phyloP scores from a whole-genome alignment of 2,888 invertebrate species.

The Elaeidobius kamerunicus region DNA sequence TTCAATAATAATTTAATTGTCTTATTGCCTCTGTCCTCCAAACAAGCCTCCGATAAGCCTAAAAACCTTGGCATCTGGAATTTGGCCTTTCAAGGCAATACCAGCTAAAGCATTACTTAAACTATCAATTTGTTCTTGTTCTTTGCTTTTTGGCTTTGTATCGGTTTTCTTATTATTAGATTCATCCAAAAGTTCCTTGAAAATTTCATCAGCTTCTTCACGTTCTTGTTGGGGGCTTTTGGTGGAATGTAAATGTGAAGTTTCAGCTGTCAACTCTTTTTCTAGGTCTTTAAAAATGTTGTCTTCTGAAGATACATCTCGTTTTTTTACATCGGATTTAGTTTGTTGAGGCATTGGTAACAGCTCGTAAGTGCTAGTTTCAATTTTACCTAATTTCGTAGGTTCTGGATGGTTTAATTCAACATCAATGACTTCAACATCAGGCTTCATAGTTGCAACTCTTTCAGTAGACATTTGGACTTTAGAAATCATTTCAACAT shows the following conservation, averaged over 20 bases:
- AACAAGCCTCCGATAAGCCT: conserved; percentile 35
- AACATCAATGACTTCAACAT: conserved; percentile 43
- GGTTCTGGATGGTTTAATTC: conserved; percentile 27
- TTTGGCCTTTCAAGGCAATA: conserved; percentile 42
- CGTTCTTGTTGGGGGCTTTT: conserved; percentile 38
- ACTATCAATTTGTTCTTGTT: conserved; percentile 40
- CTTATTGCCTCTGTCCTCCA: conserved; percentile 8
- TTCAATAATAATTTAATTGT: neutral
- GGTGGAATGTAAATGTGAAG: conserved; percentile 31
- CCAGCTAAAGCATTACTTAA: conserved; percentile 45
- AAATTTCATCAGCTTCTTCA: conserved; percentile 42
- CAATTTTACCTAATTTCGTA: conserved; percentile 22
- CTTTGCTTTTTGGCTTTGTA: conserved; percentile 32
- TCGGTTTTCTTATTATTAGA: conserved; percentile 29
- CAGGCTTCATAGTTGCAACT: conserved; percentile 22
- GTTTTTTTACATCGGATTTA: conserved; percentile 31
- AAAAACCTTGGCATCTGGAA: conserved; percentile 44
- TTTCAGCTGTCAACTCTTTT: conserved; percentile 39
- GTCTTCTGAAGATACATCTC: conserved; percentile 33
- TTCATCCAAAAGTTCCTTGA: conserved; percentile 45
- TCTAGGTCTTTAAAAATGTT: conserved; percentile 42
- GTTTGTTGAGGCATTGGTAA: conserved; percentile 28
- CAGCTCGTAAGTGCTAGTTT: conserved; percentile 26
- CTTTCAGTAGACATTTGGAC: neutral
- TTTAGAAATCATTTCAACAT: conserved; percentile 26